Conservation (phyloP, 2,797 vertebrate species). For the Pseudomugil gertrudae region DNA sequence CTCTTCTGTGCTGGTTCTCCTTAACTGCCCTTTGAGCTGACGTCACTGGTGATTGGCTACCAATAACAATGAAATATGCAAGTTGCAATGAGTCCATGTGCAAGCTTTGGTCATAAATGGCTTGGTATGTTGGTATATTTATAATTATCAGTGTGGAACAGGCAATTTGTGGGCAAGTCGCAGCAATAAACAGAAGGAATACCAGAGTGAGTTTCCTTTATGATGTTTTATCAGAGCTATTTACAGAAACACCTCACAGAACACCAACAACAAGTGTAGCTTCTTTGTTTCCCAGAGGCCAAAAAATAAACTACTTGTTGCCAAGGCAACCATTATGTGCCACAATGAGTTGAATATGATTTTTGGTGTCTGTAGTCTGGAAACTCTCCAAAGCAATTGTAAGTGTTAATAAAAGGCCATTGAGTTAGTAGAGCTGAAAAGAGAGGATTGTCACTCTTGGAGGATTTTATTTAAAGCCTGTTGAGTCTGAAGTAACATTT, state of each 20-base stretch:
- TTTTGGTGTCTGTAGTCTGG: background rate
- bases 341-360: background rate
- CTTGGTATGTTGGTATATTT: no score
- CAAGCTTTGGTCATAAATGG: no score
- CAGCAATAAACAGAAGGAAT: background rate
- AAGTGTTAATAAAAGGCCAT: conserved; percentile 4
- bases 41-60: background rate
- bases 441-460: conserved; percentile 12
- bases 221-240: background rate
- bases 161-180: background rate
- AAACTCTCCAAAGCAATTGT: conserved; percentile 7
- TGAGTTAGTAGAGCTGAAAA: background rate
- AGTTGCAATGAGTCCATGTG: background rate
- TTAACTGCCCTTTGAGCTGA: background rate
- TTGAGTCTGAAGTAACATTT: conserved; percentile 10
- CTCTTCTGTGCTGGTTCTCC: background rate
- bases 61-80: conserved; percentile 8
- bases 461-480: conserved; percentile 5
- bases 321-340: conserved; percentile 3
- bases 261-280: background rate
- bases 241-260: background rate
- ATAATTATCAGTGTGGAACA: background rate
- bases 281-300: background rate
- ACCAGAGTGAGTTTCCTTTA: background rate
- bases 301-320: conserved; percentile 8